These are phyloP conservation scores for Trichonephila clavipes DNA, from an alignment of 1,140 invertebrate species.

Conservation along the genomic window DNA sequence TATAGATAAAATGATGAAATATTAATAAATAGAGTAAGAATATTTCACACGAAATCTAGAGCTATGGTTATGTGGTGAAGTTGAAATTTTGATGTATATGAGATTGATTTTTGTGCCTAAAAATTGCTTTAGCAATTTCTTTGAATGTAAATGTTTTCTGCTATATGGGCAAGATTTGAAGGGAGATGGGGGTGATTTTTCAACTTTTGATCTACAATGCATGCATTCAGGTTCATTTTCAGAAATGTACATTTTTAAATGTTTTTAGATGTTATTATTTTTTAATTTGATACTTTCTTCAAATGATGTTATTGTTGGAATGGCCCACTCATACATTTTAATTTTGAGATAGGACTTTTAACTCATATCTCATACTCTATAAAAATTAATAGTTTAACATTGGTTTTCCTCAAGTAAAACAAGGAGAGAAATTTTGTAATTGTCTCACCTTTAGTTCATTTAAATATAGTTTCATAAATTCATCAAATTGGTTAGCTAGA, in stretches of 20 bases:
- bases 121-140: constrained; percentile 40
- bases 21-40: constrained; percentile 15
- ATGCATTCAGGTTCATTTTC: constrained; percentile 3
- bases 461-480: background rate
- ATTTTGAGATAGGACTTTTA: constrained; percentile 15
- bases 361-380: background rate
- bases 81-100: constrained; percentile 29
- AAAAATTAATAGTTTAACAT: background rate
- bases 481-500: constrained; percentile 10
- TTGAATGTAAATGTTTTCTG: constrained; percentile 2
- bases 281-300: constrained; percentile 30
- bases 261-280: constrained; percentile 33
- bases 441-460: background rate
- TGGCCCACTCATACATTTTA: background rate
- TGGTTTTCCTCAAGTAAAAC: background rate
- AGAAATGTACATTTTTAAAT: constrained; percentile 12
- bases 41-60: constrained; percentile 14
- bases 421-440: background rate
- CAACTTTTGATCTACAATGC: background rate
- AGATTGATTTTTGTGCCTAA: constrained; percentile 43
- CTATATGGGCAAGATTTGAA: background rate
- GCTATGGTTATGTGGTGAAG: background rate
- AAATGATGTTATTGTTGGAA: background rate
- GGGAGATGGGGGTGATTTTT: too few species aligned
- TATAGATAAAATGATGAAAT: background rate